These are phyloP conservation scores for Eupithecia pulchellata DNA, from an alignment of 2,888 invertebrate genomes.

Conservation along the genomic window DNA sequence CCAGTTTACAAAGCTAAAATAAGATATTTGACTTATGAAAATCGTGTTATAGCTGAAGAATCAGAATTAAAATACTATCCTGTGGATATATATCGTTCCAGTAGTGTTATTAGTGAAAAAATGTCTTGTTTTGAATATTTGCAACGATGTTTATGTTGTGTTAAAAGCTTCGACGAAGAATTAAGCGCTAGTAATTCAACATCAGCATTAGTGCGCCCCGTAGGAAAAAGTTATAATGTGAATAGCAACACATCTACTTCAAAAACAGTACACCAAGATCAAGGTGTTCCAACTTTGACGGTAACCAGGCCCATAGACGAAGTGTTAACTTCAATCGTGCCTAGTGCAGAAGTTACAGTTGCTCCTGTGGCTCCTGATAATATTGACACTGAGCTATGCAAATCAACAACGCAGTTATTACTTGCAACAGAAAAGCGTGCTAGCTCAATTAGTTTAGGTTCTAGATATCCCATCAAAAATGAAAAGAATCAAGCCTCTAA, in stretches of 20 bases:
- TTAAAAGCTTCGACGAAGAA: constrained; percentile 54
- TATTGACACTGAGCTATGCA: constrained; percentile 60
- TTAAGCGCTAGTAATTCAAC: constrained; percentile 61
- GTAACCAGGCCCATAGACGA: constrained; percentile 53
- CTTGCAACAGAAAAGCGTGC: constrained; percentile 63
- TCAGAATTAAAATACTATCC: constrained; percentile 56
- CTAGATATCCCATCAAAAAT: constrained; percentile 50
- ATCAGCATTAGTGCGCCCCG: constrained; percentile 65
- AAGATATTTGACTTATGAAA: constrained; percentile 66
- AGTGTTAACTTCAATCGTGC: constrained; percentile 37
- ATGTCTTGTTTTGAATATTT: constrained; percentile 57
- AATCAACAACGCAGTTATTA: constrained; percentile 67
- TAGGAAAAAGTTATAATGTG: constrained; percentile 68
- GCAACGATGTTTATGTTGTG: constrained; percentile 62
- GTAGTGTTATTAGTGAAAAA: constrained; percentile 50
- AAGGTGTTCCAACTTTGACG: constrained; percentile 49
- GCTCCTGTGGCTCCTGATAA: constrained; percentile 34
- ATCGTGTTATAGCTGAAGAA: constrained; percentile 50
- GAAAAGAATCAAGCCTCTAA: constrained; percentile 48
- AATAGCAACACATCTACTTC: constrained; percentile 50
- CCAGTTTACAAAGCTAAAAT: constrained; percentile 57
- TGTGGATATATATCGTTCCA: constrained; percentile 66
- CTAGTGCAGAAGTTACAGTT: constrained; percentile 44
- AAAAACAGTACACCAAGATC: constrained; percentile 35
- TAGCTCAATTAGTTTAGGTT: constrained; percentile 53